phyloP scores from a whole-genome alignment of 1,140 invertebrate species.

The Neodiprion lecontei region DNA sequence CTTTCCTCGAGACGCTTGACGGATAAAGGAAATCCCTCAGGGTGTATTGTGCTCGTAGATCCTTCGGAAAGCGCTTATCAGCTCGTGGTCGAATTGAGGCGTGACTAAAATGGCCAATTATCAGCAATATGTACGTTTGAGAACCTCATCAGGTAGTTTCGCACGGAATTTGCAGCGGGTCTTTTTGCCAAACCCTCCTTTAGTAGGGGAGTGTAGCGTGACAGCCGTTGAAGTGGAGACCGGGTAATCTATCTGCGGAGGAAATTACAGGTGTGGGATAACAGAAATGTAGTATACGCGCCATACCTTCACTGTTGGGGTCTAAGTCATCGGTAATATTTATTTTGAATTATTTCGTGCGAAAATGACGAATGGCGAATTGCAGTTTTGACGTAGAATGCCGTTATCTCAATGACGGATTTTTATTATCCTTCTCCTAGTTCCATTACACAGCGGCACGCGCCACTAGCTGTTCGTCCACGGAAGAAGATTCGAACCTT shows the following conservation, averaged over 20 bases:
- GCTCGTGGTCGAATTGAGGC: no score
- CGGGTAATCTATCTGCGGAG: no score
- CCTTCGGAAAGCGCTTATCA: neutral
- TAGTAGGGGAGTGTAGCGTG: no score
- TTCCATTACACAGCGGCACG: slow-evolving; percentile 33
- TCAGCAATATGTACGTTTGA: no score
- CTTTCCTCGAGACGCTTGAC: neutral
- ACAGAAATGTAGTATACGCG: no score
- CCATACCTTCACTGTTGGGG: no score
- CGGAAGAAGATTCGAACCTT: neutral
- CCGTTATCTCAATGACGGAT: slow-evolving; percentile 32
- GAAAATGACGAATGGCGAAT: slow-evolving; percentile 37
- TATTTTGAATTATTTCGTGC: slow-evolving; percentile 50
- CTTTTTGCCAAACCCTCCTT: no score
- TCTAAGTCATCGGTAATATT: slow-evolving; percentile 28
- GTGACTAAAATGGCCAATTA: no score
- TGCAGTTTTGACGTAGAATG: slow-evolving; percentile 28
- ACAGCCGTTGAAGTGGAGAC: no score
- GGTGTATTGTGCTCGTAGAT: neutral
- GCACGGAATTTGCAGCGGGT: no score
- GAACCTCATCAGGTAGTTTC: no score
- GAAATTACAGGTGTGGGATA: no score
- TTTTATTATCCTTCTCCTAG: slow-evolving; percentile 32
- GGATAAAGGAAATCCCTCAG: neutral
- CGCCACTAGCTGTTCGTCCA: slow-evolving; percentile 13